Percentiles rank a stretch among this genome's conserved stretches.
phyloP scores from a whole-genome alignment of 2,888 invertebrate species.

The Gortyna flavago region DNA sequence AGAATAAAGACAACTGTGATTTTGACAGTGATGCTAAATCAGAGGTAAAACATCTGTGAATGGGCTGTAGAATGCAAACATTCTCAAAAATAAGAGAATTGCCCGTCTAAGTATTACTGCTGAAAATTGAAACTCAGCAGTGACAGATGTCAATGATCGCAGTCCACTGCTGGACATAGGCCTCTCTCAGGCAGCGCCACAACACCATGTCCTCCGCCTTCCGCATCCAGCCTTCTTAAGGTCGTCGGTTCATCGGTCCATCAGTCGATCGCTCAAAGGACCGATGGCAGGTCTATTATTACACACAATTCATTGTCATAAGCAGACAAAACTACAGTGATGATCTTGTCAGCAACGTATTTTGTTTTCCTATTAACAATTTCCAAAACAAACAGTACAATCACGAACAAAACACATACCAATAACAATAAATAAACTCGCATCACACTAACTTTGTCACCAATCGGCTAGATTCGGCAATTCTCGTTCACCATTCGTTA shows the following conservation, averaged over 20 bases:
- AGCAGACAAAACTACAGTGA: not conserved
- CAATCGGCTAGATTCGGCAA: constrained; percentile 62
- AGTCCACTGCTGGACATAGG: too few species aligned
- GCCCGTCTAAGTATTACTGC: not conserved
- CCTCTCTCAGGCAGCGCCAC: too few species aligned
- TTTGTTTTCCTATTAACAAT: constrained; percentile 7
- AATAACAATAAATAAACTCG: constrained; percentile 65
- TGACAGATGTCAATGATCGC: not conserved
- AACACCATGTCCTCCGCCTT: too few species aligned
- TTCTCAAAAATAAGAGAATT: not conserved
- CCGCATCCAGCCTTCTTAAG: too few species aligned
- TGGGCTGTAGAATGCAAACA: not conserved
- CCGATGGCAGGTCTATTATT: too few species aligned
- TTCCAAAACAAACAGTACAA: constrained; percentile 58
- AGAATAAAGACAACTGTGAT: too few species aligned
- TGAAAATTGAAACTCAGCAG: not conserved
- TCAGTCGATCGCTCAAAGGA: too few species aligned
- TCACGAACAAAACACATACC: constrained; percentile 59
- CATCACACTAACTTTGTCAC: constrained; percentile 63
- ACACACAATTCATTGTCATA: not conserved
- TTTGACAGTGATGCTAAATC: too few species aligned
- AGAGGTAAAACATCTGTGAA: too few species aligned
- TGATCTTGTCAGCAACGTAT: not conserved
- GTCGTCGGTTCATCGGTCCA: too few species aligned
- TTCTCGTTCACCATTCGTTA: constrained; percentile 68